Evolutionary conservation across 2,113 vertebrate genomes (phyloP).

Genomic region (Procavia capensis): DNA sequence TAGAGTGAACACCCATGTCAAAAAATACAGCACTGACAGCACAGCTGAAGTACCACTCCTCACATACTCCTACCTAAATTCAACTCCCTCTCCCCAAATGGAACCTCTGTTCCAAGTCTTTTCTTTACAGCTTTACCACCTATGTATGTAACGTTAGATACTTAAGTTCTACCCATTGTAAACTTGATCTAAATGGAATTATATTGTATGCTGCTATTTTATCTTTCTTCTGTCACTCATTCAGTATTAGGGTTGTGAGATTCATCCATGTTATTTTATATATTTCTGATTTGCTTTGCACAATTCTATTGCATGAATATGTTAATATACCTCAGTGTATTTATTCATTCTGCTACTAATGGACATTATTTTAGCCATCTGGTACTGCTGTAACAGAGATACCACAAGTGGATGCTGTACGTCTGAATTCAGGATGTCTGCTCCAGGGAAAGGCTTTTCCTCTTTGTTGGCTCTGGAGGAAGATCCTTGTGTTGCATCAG

Average conservation of each 20-base stretch:
- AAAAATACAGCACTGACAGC: not conserved
- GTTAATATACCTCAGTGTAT: not conserved
- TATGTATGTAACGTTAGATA: not conserved
- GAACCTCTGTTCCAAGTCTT: not conserved
- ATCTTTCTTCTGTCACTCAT: not conserved
- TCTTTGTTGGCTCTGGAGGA: too few relatives aligned
- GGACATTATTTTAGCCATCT: too few relatives aligned
- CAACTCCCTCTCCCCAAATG: not conserved
- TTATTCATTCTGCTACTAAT: not conserved
- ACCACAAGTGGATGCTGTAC: too few relatives aligned
- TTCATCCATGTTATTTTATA: not conserved
- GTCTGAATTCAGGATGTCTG: too few relatives aligned
- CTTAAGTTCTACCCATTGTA: not conserved
- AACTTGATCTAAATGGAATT: not conserved
- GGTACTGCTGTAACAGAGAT: too few relatives aligned
- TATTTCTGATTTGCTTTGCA: constrained; percentile 7
- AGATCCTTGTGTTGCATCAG: too few relatives aligned
- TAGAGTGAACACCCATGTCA: not conserved
- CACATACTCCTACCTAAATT: not conserved
- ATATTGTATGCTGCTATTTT: not conserved
- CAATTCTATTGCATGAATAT: not conserved
- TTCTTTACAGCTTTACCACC: not conserved
- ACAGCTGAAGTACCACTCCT: not conserved
- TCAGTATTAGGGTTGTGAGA: not conserved
- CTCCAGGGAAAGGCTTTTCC: too few relatives aligned